phyloP scores from a whole-genome alignment of 2,113 vertebrate genomes.

The Daphoenositta chrysoptera region DNA sequence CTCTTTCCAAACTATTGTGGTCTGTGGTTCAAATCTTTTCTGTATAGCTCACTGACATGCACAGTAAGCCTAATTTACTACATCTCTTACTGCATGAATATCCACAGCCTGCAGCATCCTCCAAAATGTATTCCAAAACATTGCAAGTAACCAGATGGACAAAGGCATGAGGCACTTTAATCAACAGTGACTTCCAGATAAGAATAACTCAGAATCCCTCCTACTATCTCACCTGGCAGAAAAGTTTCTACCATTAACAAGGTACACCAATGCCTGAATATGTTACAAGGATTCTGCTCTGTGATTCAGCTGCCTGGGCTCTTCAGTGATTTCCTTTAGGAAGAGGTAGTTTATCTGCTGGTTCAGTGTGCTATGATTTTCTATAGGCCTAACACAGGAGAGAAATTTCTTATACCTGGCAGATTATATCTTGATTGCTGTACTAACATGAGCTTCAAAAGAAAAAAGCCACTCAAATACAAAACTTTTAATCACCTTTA shows the following conservation, averaged over 20 bases:
- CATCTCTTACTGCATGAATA: not conserved
- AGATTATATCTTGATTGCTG: not conserved
- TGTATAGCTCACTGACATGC: conserved; percentile 32
- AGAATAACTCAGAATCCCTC: not conserved
- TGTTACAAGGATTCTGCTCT: not conserved
- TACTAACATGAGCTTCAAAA: not conserved
- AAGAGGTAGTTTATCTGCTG: not conserved
- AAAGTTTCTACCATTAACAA: not conserved
- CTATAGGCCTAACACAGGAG: not conserved
- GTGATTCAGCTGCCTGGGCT: not conserved
- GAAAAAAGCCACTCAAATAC: not conserved
- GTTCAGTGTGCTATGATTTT: not conserved
- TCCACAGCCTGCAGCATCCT: not conserved
- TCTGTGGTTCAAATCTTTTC: conserved; percentile 41
- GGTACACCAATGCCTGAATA: not conserved
- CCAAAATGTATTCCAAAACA: conserved; percentile 2
- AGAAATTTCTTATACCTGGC: not conserved
- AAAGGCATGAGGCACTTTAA: not conserved
- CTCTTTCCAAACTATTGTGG: conserved; percentile 48
- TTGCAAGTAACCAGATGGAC: not conserved
- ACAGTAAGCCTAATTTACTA: conserved; percentile 22
- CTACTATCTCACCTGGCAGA: not conserved
- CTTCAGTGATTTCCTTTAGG: not conserved
- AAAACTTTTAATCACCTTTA: not conserved
- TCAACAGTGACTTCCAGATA: not conserved